Base-by-base conservation (phyloP, 2,113 vertebrate species). In the Phoxinus phoxinus region DNA sequence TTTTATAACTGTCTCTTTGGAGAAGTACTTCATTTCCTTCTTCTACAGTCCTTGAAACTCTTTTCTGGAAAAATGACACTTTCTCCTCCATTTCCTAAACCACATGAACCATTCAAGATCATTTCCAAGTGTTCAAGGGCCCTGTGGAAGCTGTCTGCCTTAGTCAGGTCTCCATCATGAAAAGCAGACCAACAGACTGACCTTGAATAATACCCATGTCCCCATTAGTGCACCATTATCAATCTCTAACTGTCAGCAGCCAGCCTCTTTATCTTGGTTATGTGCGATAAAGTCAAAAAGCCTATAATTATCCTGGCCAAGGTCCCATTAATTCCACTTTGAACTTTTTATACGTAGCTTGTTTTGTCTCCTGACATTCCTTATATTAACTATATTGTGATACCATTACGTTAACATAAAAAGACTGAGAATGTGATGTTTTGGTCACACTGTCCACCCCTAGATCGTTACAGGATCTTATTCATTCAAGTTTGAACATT, bases 201-300 rank as follows among this genome's bases (percentile, higher is more conserved):
- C 81, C 81, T 80, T 65, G 32, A 17, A 58, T 71, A 67, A 86
- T 81, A 58, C 44, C 75, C 2, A 48, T 51, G 32, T 83, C 58
- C 44, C 75, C 48, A 32, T 77, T 59, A 63, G 25, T 30, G 25
- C 63, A 41, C 76, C 61, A 69, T 51, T 35, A 79, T 63, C 48
- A 75, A 84, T 81, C 73, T 77, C 56, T 81, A 44, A 23, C 83
- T 58, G 78, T 67, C 79, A 81, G 79, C 61, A 51, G 41, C 8
- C 59, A 32, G n/a, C 25, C 80, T 81, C 63, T 81, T 81, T 51
- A 69, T 81, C 59, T 81, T 81, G 10, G 44, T 81, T 27, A 81
- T 81, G 25, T 69, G 44, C 11, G 44, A 69, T 69, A n/a, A 80
- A 37, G 77, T 41, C 56, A 61, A 80, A 59, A 69, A 53, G 74